These are phyloP conservation scores for Jacana jacana DNA, from an alignment of 2,113 vertebrate species.

Conservation along the genomic window DNA sequence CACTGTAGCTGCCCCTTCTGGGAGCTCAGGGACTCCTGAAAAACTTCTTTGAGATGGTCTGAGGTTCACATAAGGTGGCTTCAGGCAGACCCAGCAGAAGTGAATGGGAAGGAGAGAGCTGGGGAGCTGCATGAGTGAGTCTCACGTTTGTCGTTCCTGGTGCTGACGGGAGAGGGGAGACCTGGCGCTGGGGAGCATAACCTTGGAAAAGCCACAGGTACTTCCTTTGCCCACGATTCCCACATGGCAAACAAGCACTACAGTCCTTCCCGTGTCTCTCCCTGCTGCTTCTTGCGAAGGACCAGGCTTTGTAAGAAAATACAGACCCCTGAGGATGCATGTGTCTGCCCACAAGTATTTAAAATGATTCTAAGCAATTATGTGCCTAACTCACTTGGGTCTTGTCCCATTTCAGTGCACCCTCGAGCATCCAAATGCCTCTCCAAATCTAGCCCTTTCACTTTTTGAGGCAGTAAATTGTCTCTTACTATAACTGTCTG, in stretches of 20 bases:
- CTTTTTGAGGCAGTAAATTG: background rate
- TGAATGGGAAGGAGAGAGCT: background rate
- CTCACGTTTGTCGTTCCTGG: background rate
- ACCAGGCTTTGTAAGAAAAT: background rate
- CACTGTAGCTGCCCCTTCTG: background rate
- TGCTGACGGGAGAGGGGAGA: background rate
- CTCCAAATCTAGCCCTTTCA: background rate
- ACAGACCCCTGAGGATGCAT: background rate
- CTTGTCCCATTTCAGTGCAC: conserved; percentile 7
- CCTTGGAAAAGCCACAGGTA: background rate
- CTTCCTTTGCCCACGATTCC: background rate
- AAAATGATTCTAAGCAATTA: conserved; percentile 18
- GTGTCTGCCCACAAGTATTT: background rate
- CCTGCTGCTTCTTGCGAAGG: background rate
- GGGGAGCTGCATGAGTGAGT: background rate
- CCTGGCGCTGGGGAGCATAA: background rate
- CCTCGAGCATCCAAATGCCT: background rate
- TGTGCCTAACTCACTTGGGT: background rate
- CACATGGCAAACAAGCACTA: background rate
- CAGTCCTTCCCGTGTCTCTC: background rate
- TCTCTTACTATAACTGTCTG: background rate
- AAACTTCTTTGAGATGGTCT: background rate
- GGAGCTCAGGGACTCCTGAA: background rate
- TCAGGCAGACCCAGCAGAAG: background rate
- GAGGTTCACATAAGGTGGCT: background rate